These are phyloP conservation scores for Xerus inauris DNA, from an alignment of 2,113 vertebrate species.

Conservation along the genomic window DNA sequence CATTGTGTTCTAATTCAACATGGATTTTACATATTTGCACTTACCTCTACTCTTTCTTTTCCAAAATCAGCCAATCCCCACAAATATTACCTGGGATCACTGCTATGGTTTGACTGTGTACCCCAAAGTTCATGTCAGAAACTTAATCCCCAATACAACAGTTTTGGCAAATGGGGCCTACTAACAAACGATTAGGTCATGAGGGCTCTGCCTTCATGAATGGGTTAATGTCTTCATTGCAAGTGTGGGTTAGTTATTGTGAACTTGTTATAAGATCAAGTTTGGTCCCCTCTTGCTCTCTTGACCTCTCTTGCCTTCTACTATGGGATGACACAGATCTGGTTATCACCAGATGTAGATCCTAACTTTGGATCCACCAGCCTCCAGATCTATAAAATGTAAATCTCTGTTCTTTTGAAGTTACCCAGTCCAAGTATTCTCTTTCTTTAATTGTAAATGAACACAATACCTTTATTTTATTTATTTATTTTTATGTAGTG, in stretches of 20 bases:
- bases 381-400: background rate
- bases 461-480: no score
- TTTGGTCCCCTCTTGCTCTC: background rate
- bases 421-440: background rate
- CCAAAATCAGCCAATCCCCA: background rate
- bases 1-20: background rate
- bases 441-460: no score
- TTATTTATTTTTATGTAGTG: no score
- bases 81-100: background rate
- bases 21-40: constrained; percentile 17
- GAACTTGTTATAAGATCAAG: background rate
- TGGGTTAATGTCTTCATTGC: background rate
- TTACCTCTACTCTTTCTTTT: background rate
- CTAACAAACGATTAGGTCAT: background rate
- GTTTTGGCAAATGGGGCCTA: background rate
- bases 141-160: background rate
- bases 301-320: background rate
- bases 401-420: background rate
- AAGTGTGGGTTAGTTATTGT: background rate
- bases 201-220: background rate
- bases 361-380: background rate
- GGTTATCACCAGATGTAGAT: background rate
- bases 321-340: no score
- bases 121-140: background rate
- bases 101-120: background rate